Evolutionary conservation across 2,113 vertebrate species (phyloP), one percentile per base, ranked within the genome.

Genomic region (Marmota flaviventris): DNA sequence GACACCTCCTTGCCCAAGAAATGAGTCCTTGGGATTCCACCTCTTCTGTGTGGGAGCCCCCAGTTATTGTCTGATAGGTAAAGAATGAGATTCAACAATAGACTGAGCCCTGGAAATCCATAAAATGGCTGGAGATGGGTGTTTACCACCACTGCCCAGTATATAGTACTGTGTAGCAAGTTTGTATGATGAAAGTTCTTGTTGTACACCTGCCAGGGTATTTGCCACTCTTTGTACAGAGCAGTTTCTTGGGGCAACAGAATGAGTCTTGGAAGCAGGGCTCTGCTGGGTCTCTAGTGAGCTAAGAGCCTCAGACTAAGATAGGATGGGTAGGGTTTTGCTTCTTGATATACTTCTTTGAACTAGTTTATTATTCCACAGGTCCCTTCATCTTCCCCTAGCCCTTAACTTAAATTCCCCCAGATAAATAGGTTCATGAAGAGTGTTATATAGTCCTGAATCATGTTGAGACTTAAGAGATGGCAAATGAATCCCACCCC

Each of bases 391-490:
- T 89, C 61, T 87, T 84, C 45, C 42, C 70, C 84, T 65, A 65
- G 69, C 58, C 87, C 16, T 39, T 84, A 42, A 61, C 34, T 61
- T 84, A 32, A 65, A 56, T 70, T 58, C 79, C 24, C 61, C 77
- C 83, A n/a, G 5, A 20, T 75, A 51, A 65, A 20, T 42, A 70
- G 34, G 63, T 94, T 89, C 18, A 1, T 53, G 27, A 79, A 70
- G 70, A 89, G 32, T 70, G 16, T 32, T 29, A 13, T 63, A 34
- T 42, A 25, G 42, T 84, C 53, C 87, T 45, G n/a, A 75, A 94
- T 86, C 53, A 18, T 65, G 56, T 96, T 89, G 53, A 27, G 8
- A 73, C 78, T 85, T 77, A 69, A 93, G 94, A 95, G 63, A 69
- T 85, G 61, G 77, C 24, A 75, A 65, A 34, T 56, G 25, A 83